Evolutionary conservation across 1,140 invertebrate species (phyloP).

Genomic region (Platyscapa corneri): DNA sequence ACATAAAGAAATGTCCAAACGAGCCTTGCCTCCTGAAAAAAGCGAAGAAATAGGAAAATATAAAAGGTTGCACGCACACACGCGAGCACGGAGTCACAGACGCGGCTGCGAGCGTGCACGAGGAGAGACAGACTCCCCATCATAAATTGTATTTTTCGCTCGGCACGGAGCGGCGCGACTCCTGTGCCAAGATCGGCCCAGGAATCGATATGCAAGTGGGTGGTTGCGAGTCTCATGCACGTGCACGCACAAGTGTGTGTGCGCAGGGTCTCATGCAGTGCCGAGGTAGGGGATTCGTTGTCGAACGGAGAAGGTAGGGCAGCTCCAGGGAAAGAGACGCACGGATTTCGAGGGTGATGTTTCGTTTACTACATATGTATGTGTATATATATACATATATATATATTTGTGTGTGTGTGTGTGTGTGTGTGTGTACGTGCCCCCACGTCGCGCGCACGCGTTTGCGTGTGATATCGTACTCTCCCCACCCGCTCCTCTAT

Average conservation of each 20-base stretch:
- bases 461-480: background rate
- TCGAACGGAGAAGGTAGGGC: slow-evolving; percentile 53
- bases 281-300: slow-evolving; percentile 46
- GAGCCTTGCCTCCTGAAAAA: background rate
- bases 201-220: slow-evolving; percentile 67
- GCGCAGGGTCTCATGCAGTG: slow-evolving; percentile 1
- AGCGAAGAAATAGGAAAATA: slow-evolving; percentile 15
- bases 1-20: background rate
- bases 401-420: no score
- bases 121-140: background rate
- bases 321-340: slow-evolving; percentile 28
- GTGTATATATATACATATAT: slow-evolving; percentile 42
- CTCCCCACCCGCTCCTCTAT: background rate
- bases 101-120: background rate
- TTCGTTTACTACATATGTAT: slow-evolving; percentile 64
- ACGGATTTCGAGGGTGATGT: slow-evolving; percentile 72
- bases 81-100: background rate
- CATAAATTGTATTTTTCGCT: slow-evolving; percentile 55
- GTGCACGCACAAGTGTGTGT: background rate
- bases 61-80: background rate
- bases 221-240: slow-evolving; percentile 9
- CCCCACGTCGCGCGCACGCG: no score
- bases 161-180: slow-evolving; percentile 53
- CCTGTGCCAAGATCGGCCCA: slow-evolving; percentile 60
- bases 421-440: no score